Conservation (phyloP, 1,140 invertebrate genomes). For the Cyphomyrmex costatus region DNA sequence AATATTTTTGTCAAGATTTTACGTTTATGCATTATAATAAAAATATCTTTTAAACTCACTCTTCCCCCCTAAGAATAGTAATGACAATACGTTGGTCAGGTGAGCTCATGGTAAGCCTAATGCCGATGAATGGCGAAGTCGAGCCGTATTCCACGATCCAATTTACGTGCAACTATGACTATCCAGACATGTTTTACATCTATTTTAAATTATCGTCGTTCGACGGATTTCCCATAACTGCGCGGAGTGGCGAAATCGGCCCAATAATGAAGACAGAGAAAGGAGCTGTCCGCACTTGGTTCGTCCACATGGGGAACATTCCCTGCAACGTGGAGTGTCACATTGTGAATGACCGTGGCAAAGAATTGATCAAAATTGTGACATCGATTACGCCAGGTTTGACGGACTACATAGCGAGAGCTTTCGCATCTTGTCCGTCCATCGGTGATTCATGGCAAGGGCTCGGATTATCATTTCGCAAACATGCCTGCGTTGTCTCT, state of each 20-base stretch:
- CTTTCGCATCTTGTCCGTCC: conserved; percentile 78
- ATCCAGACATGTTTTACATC: conserved; percentile 82
- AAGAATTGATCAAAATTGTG: conserved; percentile 79
- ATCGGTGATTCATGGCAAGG: conserved; percentile 36
- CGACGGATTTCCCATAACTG: conserved; percentile 74
- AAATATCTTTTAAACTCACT: not conserved
- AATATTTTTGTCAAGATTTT: not conserved
- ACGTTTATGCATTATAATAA: not conserved
- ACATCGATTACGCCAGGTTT: conserved; percentile 83
- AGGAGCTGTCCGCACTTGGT: conserved; percentile 75
- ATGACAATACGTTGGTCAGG: conserved; percentile 81
- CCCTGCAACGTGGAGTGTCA: conserved; percentile 80
- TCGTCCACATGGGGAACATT: conserved; percentile 71
- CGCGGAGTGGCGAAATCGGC: conserved; percentile 50
- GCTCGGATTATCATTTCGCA: conserved; percentile 24
- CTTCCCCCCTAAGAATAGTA: not conserved
- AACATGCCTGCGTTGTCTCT: conserved; percentile 14
- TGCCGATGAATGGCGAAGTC: conserved; percentile 83
- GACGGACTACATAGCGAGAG: conserved; percentile 71
- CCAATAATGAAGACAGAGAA: conserved; percentile 59
- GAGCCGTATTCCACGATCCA: conserved; percentile 81
- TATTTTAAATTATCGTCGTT: conserved; percentile 82
- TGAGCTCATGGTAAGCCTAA: conserved; percentile 87
- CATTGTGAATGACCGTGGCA: conserved; percentile 73
- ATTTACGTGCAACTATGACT: conserved; percentile 87